Percentiles rank a stretch among this genome's conserved stretches.
These are phyloP conservation scores for Lomographa bimaculata DNA, from an alignment of 2,888 invertebrate species.

Conservation along the genomic window DNA sequence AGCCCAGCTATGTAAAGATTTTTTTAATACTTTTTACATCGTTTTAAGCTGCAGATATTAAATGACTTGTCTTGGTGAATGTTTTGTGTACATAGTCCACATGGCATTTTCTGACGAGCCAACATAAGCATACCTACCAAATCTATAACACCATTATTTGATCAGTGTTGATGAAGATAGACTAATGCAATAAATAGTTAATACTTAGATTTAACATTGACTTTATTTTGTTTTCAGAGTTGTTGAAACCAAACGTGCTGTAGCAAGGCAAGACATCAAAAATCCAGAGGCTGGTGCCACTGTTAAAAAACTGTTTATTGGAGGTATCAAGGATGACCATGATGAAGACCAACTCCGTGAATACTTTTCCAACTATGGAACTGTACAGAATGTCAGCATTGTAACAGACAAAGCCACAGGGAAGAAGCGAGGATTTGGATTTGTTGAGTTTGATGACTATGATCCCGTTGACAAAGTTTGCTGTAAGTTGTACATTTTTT, in stretches of 20 bases:
- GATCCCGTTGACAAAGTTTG: conserved; percentile 99
- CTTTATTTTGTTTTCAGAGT: conserved; percentile 87
- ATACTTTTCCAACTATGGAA: conserved; percentile 93
- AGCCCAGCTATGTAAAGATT: conserved; percentile 74
- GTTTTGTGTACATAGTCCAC: conserved; percentile 53
- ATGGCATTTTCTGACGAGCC: conserved; percentile 78
- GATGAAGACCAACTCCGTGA: conserved; percentile 95
- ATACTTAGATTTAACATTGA: too few relatives aligned
- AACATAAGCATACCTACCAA: conserved; percentile 43
- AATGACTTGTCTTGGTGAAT: conserved; percentile 76
- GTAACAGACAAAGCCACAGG: conserved; percentile 97
- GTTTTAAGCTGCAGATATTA: conserved; percentile 72
- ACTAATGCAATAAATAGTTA: too few relatives aligned
- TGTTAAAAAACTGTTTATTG: conserved; percentile 97
- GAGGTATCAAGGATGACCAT: conserved; percentile 96
- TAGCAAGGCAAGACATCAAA: conserved; percentile 95
- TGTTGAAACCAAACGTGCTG: conserved; percentile 98
- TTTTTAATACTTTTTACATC: conserved; percentile 62
- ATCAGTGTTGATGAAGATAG: too few relatives aligned
- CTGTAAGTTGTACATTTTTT: conserved; percentile 85
- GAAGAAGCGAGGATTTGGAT: conserved; percentile 97
- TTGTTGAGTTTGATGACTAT: conserved; percentile 98
- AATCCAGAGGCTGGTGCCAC: conserved; percentile 96
- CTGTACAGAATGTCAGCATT: conserved; percentile 92
- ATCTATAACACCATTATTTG: too few relatives aligned